Evolutionary conservation across 1,140 invertebrate species (phyloP).

Genomic region (Stegodyphus mimosarum): DNA sequence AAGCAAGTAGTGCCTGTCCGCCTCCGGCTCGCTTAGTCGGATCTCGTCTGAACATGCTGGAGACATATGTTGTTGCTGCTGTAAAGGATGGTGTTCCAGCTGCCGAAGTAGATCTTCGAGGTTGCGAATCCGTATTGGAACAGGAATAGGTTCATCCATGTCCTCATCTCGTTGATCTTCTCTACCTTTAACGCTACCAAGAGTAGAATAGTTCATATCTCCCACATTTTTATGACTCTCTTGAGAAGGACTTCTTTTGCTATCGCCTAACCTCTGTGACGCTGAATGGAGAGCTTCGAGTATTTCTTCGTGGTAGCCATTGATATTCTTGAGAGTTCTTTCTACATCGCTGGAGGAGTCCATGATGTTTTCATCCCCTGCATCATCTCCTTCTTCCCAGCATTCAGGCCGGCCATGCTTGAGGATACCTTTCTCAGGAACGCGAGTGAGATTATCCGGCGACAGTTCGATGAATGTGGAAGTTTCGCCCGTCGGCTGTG

Average conservation of each 20-base stretch:
- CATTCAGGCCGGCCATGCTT: conserved; percentile 73
- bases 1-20: conserved; percentile 78
- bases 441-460: conserved; percentile 78
- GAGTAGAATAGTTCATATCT: conserved; percentile 30
- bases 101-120: conserved; percentile 91
- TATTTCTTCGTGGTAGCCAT: conserved; percentile 94
- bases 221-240: conserved; percentile 49
- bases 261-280: conserved; percentile 36
- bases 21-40: conserved; percentile 89
- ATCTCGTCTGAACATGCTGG: conserved; percentile 88
- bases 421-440: conserved; percentile 86
- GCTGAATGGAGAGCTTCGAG: conserved; percentile 78
- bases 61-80: conserved; percentile 75
- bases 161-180: conserved; percentile 62
- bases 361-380: conserved; percentile 31
- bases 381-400: conserved; percentile 67
- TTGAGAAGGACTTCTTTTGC: conserved; percentile 44
- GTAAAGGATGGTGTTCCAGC: conserved; percentile 80
- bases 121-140: conserved; percentile 81
- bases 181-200: conserved; percentile 20
- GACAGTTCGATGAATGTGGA: conserved; percentile 85
- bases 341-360: conserved; percentile 76
- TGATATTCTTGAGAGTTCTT: conserved; percentile 83
- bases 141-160: conserved; percentile 64
- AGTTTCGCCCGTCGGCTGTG: conserved; percentile 73